phyloP scores from a whole-genome alignment of 2,797 vertebrate genomes.

The Podargus strigoides region DNA sequence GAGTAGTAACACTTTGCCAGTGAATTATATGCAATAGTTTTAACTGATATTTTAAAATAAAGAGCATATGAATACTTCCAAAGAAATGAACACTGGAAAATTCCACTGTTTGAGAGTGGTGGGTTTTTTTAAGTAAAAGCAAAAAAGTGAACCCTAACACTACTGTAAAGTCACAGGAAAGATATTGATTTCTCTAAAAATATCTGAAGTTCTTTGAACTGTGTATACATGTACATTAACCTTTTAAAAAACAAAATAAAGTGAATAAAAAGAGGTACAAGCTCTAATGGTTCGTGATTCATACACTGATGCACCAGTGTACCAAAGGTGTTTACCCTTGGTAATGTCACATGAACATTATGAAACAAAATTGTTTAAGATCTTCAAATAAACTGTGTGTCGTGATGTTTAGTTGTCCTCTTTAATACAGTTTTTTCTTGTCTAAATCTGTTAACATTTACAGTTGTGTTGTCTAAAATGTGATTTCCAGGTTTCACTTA shows the following conservation, averaged over 20 bases:
- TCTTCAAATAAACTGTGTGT: background rate
- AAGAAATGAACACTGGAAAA: conserved; percentile 12
- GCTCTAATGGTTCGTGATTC: background rate
- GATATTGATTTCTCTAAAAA: conserved; percentile 65
- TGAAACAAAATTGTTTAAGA: background rate
- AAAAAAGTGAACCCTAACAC: background rate
- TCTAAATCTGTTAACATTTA: background rate
- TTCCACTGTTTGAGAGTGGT: background rate
- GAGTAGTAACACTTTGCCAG: background rate
- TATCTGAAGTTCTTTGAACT: conserved; percentile 54
- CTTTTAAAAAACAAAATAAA: conserved; percentile 22
- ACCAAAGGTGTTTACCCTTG: background rate
- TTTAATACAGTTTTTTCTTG: background rate
- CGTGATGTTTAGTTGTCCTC: background rate
- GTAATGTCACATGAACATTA: background rate
- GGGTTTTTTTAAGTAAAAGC: background rate
- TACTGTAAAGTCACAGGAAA: conserved; percentile 1
- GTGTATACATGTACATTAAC: conserved; percentile 34
- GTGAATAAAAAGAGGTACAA: background rate
- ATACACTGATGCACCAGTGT: background rate
- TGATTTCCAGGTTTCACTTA: background rate
- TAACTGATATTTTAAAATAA: background rate
- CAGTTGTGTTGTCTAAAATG: background rate
- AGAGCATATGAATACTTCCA: background rate
- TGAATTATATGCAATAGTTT: background rate